Conservation (phyloP, 1,140 invertebrate species). For the Heliconius hermathena region DNA sequence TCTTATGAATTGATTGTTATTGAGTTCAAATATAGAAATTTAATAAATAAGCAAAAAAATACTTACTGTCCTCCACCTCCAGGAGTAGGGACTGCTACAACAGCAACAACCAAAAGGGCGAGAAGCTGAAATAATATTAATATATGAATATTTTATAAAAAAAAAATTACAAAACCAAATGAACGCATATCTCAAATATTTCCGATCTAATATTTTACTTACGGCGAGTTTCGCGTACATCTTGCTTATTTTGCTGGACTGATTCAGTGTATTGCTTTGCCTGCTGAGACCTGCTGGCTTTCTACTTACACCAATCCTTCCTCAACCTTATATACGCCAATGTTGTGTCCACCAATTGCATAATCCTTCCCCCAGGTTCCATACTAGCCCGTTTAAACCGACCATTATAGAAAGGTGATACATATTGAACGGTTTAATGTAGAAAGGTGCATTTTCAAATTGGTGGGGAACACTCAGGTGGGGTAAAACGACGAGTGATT, state of each 20-base stretch:
- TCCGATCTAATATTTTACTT: conserved; percentile 46
- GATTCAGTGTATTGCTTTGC: conserved; percentile 66
- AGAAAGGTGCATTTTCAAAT: conserved; percentile 49
- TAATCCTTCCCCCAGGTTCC: conserved; percentile 74
- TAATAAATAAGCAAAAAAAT: not conserved
- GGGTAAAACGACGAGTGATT: conserved; percentile 48
- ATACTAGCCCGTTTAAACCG: conserved; percentile 66
- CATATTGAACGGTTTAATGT: conserved; percentile 32
- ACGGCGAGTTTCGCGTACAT: conserved; percentile 79
- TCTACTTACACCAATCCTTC: conserved; percentile 59
- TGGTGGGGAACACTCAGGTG: conserved; percentile 62
- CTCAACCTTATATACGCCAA: conserved; percentile 71
- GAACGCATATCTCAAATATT: not conserved
- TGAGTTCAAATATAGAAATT: not conserved
- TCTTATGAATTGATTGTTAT: not conserved
- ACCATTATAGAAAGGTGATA: conserved; percentile 62
- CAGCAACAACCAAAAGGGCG: conserved; percentile 58
- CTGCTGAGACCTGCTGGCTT: conserved; percentile 64
- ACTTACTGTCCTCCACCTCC: conserved; percentile 71
- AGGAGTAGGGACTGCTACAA: conserved; percentile 61
- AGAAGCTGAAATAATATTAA: conserved; percentile 53
- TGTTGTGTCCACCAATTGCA: conserved; percentile 64
- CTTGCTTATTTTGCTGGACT: conserved; percentile 70
- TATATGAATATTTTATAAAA: conserved; percentile 9
- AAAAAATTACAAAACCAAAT: not conserved